Evolutionary conservation across 2,113 vertebrate species (phyloP), one percentile per base, ranked within the genome.

Genomic region (Rhabdomys dilectus): DNA sequence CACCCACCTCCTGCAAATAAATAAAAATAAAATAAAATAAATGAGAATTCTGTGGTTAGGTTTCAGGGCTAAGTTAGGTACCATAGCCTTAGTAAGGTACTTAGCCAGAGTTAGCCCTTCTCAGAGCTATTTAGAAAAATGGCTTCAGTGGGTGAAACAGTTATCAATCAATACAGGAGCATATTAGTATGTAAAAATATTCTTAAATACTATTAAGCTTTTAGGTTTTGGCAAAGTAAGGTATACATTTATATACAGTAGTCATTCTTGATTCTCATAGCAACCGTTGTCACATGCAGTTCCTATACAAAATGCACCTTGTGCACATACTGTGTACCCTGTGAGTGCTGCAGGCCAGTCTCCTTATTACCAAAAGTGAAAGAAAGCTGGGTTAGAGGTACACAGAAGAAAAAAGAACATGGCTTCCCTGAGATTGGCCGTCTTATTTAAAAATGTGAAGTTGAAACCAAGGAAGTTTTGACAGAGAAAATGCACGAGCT

Each of bases 391-490:
- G 21, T 31, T 13, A 24, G 39, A 93, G 36, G 45, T 31, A 1
- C 7, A 7, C 16, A 1, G 51, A 81, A 76, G 51, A 95, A 39
- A 72, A 72, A 51, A 93, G 36, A 31, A 62, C 31, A 31, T 16
- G 3, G 60, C 5, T 62, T 2, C 21, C 60, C 19, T 4, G 7
- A 45, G 29, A 62, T 56, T 21, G 53, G 8, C 6, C 12, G 11
- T 84, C 82, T 95, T 48, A 82, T 4, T 70, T 42, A 15, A 77
- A 39, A 72, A 72, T 24, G 76, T 76, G 64, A 91, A 89, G 81
- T 56, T 76, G 96, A 91, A 92, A 95, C 58, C 13, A 93, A 96
- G 48, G 51, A 94, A 85, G n/a, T 29, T 29, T 60, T 80, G 45
- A 77, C 58, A 96, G 87, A 70, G 75, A 85, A 94, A 62, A 81